Conservation (phyloP, 2,797 vertebrate genomes). For the Crenichthys baileyi region DNA sequence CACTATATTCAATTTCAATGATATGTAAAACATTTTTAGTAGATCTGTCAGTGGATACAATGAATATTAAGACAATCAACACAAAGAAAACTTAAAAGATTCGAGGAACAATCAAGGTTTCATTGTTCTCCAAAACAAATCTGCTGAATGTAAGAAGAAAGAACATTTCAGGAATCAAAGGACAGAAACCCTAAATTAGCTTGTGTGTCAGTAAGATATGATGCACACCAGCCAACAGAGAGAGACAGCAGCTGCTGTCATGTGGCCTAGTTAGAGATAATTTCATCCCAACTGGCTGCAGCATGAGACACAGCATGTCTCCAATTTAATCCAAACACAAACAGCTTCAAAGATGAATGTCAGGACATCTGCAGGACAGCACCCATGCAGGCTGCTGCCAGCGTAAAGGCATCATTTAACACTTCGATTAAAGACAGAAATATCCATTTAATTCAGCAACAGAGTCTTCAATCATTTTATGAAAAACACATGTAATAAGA, state of each 20-base stretch:
- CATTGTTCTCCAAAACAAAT: not conserved
- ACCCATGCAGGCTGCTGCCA: not conserved
- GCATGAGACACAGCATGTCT: conserved; percentile 44
- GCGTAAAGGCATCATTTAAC: not conserved
- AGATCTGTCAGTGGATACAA: not conserved
- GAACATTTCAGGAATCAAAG: not conserved
- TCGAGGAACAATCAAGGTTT: not conserved
- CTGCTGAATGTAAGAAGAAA: not conserved
- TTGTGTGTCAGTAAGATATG: not conserved
- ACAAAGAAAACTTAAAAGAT: not conserved
- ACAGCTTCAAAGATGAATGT: conserved; percentile 23
- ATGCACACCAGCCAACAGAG: not conserved
- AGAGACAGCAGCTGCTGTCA: conserved; percentile 27
- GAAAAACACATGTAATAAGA: not conserved
- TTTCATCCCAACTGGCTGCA: conserved; percentile 30
- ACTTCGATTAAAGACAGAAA: not conserved
- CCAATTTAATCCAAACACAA: conserved; percentile 39
- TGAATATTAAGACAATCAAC: not conserved
- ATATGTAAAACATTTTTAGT: not conserved
- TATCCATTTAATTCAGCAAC: not conserved
- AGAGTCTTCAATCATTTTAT: not conserved
- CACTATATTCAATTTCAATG: not conserved
- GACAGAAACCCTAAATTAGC: not conserved
- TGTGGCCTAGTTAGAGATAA: conserved; percentile 28
- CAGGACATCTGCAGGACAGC: conserved; percentile 17